Evolutionary conservation across 2,797 vertebrate genomes (phyloP).

Genomic region (Oryzias sinensis): DNA sequence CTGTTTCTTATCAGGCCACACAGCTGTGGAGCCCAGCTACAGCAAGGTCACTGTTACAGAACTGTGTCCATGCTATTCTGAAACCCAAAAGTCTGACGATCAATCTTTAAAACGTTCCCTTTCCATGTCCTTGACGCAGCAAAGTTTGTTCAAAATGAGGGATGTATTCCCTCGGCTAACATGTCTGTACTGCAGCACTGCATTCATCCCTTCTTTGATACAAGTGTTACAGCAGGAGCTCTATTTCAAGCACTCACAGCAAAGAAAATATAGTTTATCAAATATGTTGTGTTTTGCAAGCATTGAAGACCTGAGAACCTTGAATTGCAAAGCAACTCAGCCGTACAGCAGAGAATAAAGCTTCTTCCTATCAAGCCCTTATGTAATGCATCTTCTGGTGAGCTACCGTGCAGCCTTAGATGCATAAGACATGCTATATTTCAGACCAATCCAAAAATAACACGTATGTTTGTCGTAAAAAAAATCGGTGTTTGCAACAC

Average conservation of each 20-base stretch:
- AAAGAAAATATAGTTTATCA: too few species aligned
- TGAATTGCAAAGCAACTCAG: slow-evolving; percentile 6
- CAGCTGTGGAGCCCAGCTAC: slow-evolving; percentile 27
- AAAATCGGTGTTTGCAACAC: background rate
- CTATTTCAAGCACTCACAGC: too few species aligned
- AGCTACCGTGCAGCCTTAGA: background rate
- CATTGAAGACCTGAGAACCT: background rate
- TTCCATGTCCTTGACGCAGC: slow-evolving; percentile 40
- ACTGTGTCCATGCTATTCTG: slow-evolving; percentile 18
- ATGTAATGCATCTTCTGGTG: slow-evolving; percentile 3
- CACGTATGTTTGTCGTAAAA: background rate
- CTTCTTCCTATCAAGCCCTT: background rate
- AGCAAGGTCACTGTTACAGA: slow-evolving; percentile 34
- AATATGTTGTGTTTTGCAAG: background rate
- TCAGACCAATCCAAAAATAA: background rate
- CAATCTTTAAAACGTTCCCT: slow-evolving; percentile 23
- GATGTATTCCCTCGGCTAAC: slow-evolving; percentile 12
- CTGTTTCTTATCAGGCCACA: slow-evolving; percentile 33
- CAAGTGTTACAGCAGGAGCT: background rate
- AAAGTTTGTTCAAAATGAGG: slow-evolving; percentile 18
- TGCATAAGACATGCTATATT: background rate
- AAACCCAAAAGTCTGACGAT: slow-evolving; percentile 20
- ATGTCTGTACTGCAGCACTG: slow-evolving; percentile 3
- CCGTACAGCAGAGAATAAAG: background rate
- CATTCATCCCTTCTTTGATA: slow-evolving; percentile 2